Percentiles rank a stretch among this genome's conserved stretches.
Evolutionary conservation across 2,113 vertebrate genomes (phyloP).

Genomic region (Pedetes capensis): DNA sequence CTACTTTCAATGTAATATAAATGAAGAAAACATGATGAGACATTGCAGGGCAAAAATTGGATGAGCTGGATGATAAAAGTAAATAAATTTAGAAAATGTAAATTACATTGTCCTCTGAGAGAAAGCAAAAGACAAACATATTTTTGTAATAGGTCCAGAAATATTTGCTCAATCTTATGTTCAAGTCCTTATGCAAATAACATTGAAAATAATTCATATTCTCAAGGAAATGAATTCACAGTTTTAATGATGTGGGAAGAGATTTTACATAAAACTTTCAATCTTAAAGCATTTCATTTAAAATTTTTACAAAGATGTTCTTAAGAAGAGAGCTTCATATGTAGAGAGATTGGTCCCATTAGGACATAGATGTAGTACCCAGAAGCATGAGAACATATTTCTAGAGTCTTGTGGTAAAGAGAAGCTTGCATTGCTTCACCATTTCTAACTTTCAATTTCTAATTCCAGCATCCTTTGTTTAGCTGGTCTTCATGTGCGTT

Average conservation of each 20-base stretch:
- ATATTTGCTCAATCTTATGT: constrained; percentile 45
- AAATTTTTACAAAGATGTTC: constrained; percentile 60
- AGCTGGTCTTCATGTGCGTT: not conserved
- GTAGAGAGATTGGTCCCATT: constrained; percentile 37
- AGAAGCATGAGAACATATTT: not conserved
- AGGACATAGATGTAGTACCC: constrained; percentile 5
- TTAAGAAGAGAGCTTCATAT: constrained; percentile 24
- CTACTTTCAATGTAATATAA: not conserved
- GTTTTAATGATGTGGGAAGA: constrained; percentile 65
- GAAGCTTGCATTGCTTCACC: not conserved
- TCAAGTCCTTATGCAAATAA: constrained; percentile 68
- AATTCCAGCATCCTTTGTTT: constrained; percentile 11
- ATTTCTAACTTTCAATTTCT: constrained; percentile 16
- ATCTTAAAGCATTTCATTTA: constrained; percentile 54
- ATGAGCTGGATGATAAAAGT: not conserved
- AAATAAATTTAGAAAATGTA: constrained; percentile 30
- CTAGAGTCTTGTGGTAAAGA: not conserved
- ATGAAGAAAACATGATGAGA: constrained; percentile 1
- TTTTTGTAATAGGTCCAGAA: constrained; percentile 38
- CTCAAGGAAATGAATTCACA: constrained; percentile 61
- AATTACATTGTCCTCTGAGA: constrained; percentile 31
- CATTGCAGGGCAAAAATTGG: constrained; percentile 6
- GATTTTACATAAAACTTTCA: constrained; percentile 61
- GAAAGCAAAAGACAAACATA: constrained; percentile 36
- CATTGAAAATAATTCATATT: constrained; percentile 53